A percentile compares a stretch with the other conserved stretches of the same genome.
These are phyloP conservation scores for Drosophila nasuta DNA, from an alignment of 1,140 invertebrate genomes.

Conservation along the genomic window DNA sequence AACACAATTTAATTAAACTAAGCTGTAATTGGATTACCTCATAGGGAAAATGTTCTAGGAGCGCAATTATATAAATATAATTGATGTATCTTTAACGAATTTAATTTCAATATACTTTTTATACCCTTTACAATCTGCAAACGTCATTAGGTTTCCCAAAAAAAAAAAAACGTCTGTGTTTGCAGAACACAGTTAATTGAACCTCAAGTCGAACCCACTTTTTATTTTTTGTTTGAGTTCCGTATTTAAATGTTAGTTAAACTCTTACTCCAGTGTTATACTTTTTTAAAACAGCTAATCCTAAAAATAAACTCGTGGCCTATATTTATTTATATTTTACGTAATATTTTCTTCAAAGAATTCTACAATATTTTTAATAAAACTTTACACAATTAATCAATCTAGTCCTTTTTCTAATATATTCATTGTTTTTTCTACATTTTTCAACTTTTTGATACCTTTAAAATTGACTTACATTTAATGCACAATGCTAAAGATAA, in stretches of 20 bases:
- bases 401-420: too few relatives aligned
- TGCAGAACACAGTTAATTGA: conserved; percentile 14
- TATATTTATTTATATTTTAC: background rate
- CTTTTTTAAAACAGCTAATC: background rate
- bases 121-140: background rate
- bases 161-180: conserved; percentile 14
- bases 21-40: background rate
- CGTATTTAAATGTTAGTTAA: background rate
- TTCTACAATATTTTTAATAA: too few relatives aligned
- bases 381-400: too few relatives aligned
- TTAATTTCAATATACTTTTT: background rate
- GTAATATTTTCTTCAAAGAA: background rate
- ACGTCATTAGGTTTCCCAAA: conserved; percentile 3
- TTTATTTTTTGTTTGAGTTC: conserved; percentile 1
- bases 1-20: background rate
- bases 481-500: background rate
- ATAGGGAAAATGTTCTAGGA: too few relatives aligned
- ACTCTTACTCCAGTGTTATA: background rate
- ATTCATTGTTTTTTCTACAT: too few relatives aligned
- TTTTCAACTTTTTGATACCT: too few relatives aligned
- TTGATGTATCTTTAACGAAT: background rate
- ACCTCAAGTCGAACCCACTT: background rate
- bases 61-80: too few relatives aligned
- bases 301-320: background rate
- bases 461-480: background rate